phyloP scores from a whole-genome alignment of 2,888 invertebrate species.

The Caenorhabditis panamensis region DNA sequence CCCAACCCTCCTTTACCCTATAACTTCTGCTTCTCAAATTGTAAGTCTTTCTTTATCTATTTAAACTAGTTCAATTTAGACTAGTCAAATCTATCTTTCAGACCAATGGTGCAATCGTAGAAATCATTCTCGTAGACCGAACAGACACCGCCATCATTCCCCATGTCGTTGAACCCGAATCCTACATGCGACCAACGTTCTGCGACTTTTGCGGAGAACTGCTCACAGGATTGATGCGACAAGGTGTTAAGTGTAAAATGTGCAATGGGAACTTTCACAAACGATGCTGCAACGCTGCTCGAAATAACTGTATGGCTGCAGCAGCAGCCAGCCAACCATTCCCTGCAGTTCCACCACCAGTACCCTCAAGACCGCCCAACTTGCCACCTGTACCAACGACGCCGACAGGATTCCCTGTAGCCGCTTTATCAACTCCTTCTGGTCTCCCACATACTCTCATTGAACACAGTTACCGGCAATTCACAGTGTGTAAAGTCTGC shows the following conservation, averaged over 20 bases:
- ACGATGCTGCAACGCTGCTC: conserved; percentile 77
- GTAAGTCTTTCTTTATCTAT: conserved; percentile 68
- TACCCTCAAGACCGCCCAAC: conserved; percentile 29
- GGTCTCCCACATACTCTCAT: conserved; percentile 80
- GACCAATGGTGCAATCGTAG: conserved; percentile 78
- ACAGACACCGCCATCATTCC: conserved; percentile 74
- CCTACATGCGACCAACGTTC: conserved; percentile 80
- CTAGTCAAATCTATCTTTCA: no score
- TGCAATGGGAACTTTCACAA: conserved; percentile 81
- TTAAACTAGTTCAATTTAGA: no score
- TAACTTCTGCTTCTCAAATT: conserved; percentile 74
- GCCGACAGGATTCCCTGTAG: conserved; percentile 48
- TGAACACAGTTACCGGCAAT: conserved; percentile 80
- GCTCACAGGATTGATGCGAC: conserved; percentile 79
- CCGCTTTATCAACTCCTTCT: conserved; percentile 47
- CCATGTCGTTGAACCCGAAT: conserved; percentile 73
- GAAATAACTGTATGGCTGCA: conserved; percentile 77
- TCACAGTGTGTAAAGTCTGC: conserved; percentile 81
- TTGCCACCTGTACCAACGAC: conserved; percentile 28
- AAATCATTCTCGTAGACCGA: conserved; percentile 74
- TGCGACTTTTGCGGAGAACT: conserved; percentile 81
- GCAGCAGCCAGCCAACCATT: conserved; percentile 7
- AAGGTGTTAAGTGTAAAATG: conserved; percentile 79
- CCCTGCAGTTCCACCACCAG: background rate
- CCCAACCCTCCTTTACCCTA: conserved; percentile 75